phyloP scores from a whole-genome alignment of 2,113 vertebrate species.

The Limanda limanda region DNA sequence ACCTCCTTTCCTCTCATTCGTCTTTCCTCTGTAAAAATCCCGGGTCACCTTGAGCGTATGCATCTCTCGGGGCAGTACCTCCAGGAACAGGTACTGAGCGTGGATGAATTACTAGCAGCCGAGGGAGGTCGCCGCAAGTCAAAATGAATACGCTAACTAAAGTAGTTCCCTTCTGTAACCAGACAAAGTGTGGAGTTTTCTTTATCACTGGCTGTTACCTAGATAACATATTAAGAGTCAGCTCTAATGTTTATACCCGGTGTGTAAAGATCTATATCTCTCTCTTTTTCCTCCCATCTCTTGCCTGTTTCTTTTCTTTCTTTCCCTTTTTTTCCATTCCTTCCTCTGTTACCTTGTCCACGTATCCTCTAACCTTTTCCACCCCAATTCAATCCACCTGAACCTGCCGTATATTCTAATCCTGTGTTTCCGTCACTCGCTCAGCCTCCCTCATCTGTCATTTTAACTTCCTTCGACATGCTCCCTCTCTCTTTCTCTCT shows the following conservation, averaged over 20 bases:
- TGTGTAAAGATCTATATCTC: not conserved
- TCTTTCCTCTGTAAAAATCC: not conserved
- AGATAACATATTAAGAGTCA: not conserved
- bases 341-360: not conserved
- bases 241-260: not conserved
- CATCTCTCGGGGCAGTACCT: not conserved
- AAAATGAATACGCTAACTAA: not conserved
- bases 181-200: not conserved
- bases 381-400: slow-evolving; percentile 7
- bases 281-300: not conserved
- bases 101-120: not conserved
- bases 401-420: slow-evolving; percentile 38
- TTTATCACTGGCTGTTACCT: not conserved
- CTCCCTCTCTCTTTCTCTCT: not conserved
- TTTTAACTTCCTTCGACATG: slow-evolving; percentile 22
- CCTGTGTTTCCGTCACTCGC: slow-evolving; percentile 14
- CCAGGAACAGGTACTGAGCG: too few species aligned
- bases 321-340: not conserved
- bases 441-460: slow-evolving; percentile 44
- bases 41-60: not conserved
- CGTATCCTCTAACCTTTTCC: not conserved
- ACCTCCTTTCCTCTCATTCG: not conserved
- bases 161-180: not conserved
- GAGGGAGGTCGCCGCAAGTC: not conserved
- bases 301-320: not conserved